These are phyloP conservation scores for Aegithalos caudatus DNA, from an alignment of 2,113 vertebrate genomes.

Conservation along the genomic window DNA sequence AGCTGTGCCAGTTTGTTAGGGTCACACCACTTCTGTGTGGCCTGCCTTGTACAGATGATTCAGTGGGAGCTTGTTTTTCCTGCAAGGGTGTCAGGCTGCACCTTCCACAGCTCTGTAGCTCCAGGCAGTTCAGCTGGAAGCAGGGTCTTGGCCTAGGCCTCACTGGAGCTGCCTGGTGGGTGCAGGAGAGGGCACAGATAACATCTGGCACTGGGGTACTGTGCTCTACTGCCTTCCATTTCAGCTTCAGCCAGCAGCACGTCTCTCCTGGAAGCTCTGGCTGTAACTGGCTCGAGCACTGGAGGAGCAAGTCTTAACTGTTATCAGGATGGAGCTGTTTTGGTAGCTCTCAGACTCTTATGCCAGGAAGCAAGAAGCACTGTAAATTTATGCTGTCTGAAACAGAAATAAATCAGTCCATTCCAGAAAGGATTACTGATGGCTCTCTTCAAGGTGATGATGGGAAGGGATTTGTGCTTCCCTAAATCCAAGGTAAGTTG, in stretches of 20 bases:
- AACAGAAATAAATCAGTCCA: background rate
- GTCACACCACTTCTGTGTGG: background rate
- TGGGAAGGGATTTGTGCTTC: background rate
- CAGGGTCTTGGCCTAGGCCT: background rate
- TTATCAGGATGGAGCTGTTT: background rate
- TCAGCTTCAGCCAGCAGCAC: background rate
- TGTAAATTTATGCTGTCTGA: background rate
- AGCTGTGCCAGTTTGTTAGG: background rate
- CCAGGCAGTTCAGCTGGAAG: background rate
- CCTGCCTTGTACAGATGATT: background rate
- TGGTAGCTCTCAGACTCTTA: background rate
- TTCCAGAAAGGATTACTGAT: background rate
- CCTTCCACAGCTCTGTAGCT: background rate
- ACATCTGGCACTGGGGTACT: accelerated
- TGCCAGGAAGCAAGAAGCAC: background rate
- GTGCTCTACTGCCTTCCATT: background rate
- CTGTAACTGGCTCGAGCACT: background rate
- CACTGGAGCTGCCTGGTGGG: background rate
- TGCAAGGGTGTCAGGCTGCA: background rate
- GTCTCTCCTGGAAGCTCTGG: background rate
- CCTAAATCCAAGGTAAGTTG: background rate
- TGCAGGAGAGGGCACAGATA: background rate
- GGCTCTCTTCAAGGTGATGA: background rate
- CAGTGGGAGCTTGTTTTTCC: background rate
- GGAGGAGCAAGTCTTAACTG: background rate